Conservation (phyloP, 2,888 invertebrate species). For the Imbricaverruca yamaguchii region DNA sequence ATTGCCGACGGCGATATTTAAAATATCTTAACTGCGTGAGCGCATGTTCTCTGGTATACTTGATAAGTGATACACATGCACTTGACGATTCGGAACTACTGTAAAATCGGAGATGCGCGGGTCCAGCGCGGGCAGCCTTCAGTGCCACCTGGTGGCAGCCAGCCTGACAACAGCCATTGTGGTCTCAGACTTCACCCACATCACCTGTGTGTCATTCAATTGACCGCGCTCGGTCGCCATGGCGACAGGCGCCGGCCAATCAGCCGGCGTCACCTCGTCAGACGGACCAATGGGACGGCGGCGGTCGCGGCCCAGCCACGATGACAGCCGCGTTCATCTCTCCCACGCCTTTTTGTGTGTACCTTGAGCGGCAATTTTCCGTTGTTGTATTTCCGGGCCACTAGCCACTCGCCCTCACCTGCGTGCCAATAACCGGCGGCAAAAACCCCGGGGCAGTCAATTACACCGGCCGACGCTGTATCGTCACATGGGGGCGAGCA, state of each 20-base stretch:
- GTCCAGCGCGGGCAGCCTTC: no score
- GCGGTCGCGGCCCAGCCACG: neutral
- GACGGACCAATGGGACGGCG: neutral
- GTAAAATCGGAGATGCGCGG: no score
- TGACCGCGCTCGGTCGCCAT: neutral
- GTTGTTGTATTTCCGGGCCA: constrained; percentile 4
- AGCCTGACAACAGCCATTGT: no score
- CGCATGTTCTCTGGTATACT: no score
- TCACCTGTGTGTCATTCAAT: constrained; percentile 12
- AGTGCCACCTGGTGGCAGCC: no score
- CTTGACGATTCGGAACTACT: no score
- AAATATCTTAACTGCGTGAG: no score
- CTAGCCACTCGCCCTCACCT: neutral
- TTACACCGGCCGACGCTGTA: neutral
- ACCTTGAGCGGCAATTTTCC: neutral
- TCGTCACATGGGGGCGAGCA: neutral
- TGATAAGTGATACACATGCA: no score
- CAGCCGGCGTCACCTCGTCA: neutral
- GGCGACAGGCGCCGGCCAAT: constrained; percentile 9
- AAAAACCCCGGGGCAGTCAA: neutral
- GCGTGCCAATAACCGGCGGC: constrained; percentile 17
- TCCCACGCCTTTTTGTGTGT: constrained; percentile 11
- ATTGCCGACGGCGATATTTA: no score
- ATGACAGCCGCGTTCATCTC: neutral
- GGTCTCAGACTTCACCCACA: no score